Evolutionary conservation across 2,888 invertebrate genomes (phyloP).

Genomic region (Lamproptera curius): DNA sequence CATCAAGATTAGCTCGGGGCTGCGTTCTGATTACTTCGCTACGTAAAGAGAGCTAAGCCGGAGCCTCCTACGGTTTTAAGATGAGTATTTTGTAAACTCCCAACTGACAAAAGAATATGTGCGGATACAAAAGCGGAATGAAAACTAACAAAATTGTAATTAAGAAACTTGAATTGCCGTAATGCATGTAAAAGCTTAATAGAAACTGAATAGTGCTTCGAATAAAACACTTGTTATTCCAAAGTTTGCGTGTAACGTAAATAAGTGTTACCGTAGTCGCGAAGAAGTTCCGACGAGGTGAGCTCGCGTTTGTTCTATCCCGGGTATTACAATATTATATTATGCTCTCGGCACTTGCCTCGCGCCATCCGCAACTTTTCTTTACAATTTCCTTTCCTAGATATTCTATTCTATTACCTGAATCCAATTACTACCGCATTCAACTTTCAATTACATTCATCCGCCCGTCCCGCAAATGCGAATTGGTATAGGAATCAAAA

Average conservation of each 20-base stretch:
- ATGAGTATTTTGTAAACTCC: constrained; percentile 46
- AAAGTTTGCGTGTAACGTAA: constrained; percentile 36
- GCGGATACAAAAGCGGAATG: constrained; percentile 11
- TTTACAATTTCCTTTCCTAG: constrained; percentile 55
- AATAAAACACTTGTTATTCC: constrained; percentile 16
- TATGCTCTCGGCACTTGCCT: constrained; percentile 54
- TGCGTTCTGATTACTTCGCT: constrained; percentile 65
- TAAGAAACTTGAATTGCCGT: constrained; percentile 14
- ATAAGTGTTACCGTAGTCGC: constrained; percentile 52
- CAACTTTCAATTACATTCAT: constrained; percentile 44
- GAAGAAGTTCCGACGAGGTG: constrained; percentile 46
- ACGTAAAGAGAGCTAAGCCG: constrained; percentile 51
- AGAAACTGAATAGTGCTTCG: constrained; percentile 10
- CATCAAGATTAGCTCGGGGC: constrained; percentile 70
- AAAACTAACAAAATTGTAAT: constrained; percentile 16
- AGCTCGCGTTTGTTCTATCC: constrained; percentile 53
- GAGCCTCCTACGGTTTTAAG: constrained; percentile 49
- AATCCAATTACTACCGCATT: constrained; percentile 57
- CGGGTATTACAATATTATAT: constrained; percentile 51
- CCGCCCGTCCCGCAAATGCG: constrained; percentile 45
- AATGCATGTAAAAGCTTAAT: constrained; percentile 17
- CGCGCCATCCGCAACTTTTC: constrained; percentile 55
- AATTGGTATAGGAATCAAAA: constrained; percentile 57
- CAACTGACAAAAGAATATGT: constrained; percentile 27
- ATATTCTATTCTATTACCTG: constrained; percentile 62